phyloP scores from a whole-genome alignment of 2,113 vertebrate genomes.

The Psettodes erumei region DNA sequence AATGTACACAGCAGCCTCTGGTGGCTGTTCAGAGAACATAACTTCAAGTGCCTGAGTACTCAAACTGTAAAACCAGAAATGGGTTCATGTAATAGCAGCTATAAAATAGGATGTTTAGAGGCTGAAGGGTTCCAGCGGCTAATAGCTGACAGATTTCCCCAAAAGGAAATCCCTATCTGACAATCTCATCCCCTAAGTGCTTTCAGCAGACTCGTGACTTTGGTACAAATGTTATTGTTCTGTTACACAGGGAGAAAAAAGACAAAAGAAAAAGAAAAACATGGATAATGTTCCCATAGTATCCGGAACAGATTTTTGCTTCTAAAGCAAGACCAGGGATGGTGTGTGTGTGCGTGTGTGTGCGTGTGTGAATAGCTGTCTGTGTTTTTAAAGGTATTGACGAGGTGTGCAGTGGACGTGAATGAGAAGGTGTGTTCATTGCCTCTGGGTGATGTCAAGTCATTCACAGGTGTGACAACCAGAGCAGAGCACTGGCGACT shows the following conservation, averaged over 20 bases:
- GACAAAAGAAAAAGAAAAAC: conserved; percentile 40
- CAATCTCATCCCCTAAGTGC: conserved; percentile 50
- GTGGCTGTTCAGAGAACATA: conserved; percentile 53
- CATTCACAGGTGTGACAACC: conserved; percentile 76
- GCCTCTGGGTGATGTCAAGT: conserved; percentile 57
- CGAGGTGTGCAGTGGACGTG: conserved; percentile 68
- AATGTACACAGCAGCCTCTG: conserved; percentile 77
- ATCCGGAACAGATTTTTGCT: conserved; percentile 34
- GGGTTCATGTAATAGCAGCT: conserved; percentile 44
- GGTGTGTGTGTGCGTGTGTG: conserved; percentile 12
- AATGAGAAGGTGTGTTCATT: conserved; percentile 61
- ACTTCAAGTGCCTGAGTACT: neutral
- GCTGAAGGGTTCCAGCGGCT: conserved; percentile 52
- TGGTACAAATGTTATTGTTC: conserved; percentile 42
- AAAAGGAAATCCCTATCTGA: conserved; percentile 67
- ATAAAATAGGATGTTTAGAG: conserved; percentile 60
- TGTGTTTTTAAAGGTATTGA: conserved; percentile 74
- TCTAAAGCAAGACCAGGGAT: conserved; percentile 16
- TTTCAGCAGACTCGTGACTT: conserved; percentile 44
- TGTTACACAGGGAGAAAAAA: conserved; percentile 42
- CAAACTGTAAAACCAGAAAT: conserved; percentile 31
- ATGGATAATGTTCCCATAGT: conserved; percentile 25
- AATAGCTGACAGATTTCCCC: conserved; percentile 61
- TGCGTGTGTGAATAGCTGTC: conserved; percentile 34
- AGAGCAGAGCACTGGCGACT: conserved; percentile 28